Conservation (phyloP, 2,797 vertebrate genomes). For the Poeciliopsis infans region DNA sequence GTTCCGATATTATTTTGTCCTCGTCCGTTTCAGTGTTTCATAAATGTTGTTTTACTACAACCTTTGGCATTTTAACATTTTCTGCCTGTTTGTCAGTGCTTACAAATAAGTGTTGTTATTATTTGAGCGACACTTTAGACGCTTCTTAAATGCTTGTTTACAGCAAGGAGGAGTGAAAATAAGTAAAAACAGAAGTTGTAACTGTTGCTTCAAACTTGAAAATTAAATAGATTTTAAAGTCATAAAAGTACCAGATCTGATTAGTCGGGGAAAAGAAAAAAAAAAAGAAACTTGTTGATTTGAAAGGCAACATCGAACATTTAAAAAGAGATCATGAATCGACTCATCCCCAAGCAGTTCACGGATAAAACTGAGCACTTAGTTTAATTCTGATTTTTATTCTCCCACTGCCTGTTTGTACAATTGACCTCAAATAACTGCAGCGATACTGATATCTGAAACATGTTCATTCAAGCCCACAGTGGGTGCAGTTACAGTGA, state of each 20-base stretch:
- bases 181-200: not conserved
- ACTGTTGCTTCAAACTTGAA: not conserved
- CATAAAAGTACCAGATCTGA: not conserved
- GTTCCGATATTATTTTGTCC: not conserved
- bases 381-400: not conserved
- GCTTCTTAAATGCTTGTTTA: not conserved
- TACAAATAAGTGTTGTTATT: not conserved
- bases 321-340: not conserved
- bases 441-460: conserved; percentile 6
- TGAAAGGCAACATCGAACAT: not conserved
- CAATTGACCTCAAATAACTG: conserved; percentile 6
- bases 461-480: conserved; percentile 57
- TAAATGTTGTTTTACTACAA: not conserved
- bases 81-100: not conserved
- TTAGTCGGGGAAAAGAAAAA: not conserved
- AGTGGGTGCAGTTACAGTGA: conserved; percentile 41
- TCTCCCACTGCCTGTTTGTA: not conserved
- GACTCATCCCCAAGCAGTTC: not conserved
- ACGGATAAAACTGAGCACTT: not conserved
- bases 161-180: not conserved
- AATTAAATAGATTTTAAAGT: not conserved
- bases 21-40: not conserved
- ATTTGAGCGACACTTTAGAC: not conserved
- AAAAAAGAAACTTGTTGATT: not conserved
- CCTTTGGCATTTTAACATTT: not conserved